Evolutionary conservation across 2,888 invertebrate species (phyloP), one percentile per base, ranked within the genome.

Genomic region (Lithodes maja): DNA sequence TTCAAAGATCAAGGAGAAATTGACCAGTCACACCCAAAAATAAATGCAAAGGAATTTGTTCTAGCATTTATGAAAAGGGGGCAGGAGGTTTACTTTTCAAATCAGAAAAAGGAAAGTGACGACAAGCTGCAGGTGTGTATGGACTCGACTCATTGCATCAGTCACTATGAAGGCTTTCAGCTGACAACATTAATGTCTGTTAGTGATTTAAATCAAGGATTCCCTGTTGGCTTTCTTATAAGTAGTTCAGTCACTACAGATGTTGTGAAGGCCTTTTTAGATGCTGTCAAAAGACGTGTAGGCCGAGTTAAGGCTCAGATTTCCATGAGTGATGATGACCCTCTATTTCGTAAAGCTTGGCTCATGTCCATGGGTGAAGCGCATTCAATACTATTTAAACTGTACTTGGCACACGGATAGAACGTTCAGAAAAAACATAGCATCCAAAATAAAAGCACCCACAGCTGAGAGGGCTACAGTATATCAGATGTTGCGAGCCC

Each of bases 321-420:
- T n/a, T 80, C 55, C 80, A 80, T 80, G 80, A 80, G 80, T 80
- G 80, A 80, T 55, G 80, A 80, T 80, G 80, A 80, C 17, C 80
- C 80, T 7, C 54, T 80, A 2, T 80, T 80, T 33, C 54, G 80
- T 55, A 80, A 54, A 55, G 80, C 80, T 7, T 80, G 80, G 80
- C 1, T 17, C 55, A 55, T 3, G n/a, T 17, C 80, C 5, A 80
- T 80, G 80, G 7, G n/a, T 55, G 80, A 80, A 17, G 17, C n/a
- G 17, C 1, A 17, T 55, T 17, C 55, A 55, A 17, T 55, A 55
- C 33, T 80, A 55, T n/a, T 55, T 80, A n/a, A 80, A 80, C 55
- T 80, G 80, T n/a, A 17, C 2, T 33, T 80, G 55, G 80, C 80
- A 80, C n/a, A 78, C 78, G 15, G 78, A 78, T 53, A 78, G 80